Evolutionary conservation across 2,113 vertebrate species (phyloP), one percentile per base, ranked within the genome.

Genomic region (Potamarius usumacintae): DNA sequence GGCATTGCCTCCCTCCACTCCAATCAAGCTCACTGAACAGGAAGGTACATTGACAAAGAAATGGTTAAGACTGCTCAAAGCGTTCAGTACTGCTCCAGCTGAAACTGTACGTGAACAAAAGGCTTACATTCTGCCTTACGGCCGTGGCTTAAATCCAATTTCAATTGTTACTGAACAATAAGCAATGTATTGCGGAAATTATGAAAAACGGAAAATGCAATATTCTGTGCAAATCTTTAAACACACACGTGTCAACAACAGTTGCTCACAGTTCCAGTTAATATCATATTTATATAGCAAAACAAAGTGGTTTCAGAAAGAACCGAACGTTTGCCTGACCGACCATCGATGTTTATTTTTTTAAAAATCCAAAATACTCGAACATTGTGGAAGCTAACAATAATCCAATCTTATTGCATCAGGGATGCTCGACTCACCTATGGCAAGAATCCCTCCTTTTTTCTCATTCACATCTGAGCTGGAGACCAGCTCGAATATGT

Each of bases 401-500:
- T 34, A 34, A 63, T 58, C n/a, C 7, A 27, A 27, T 79, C 22
- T 55, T 2, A 55, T 18, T 57, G 30, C n/a, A 58, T 52, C 55
- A 62, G 11, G 7, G 18, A 53, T 0, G 22, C 48, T 7, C 2
- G 3, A 89, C 95, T 94, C 93, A 99, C 98, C 98, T 83, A 99
- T 99, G 82, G 98, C 98, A 85, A 99, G 96, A 92, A 99, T 99
- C 82, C 98, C 98, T 50, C 98, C 98, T 95, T 99, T 99, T 92
- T 97, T 97, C 93, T 99, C 98, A 77, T 97, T 99, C 74, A 97
- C 97, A 95, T 99, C 98, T 5, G 98, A 99, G 93, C 98, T 99
- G 91, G 98, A 99, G 83, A 99, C 98, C 94, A 99, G 93, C 93
- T 99, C 98, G 94, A 99, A 99, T 92, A 99, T 99, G 93, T 99